Base-by-base conservation (phyloP, 2,888 invertebrate species). In the Thysanoteuthis rhombus region DNA sequence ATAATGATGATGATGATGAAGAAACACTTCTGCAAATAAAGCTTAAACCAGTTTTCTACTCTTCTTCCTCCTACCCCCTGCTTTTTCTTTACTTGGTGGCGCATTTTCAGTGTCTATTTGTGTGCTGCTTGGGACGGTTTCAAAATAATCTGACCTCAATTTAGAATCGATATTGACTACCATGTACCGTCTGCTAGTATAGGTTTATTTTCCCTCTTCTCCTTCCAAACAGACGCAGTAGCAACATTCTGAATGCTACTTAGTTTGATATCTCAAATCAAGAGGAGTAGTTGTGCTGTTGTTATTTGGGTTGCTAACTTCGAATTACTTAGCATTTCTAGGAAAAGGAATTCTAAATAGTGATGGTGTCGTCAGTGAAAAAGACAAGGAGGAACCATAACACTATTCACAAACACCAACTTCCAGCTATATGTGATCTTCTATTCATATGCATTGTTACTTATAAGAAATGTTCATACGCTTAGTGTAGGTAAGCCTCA, bases 131-230 rank as follows among this genome's bases (percentile, higher is more conserved):
- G 75, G 75, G 75, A 75, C 75, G 75, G n/a, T 75, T 75, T 75
- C 75, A 75, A 75, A 75, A 75, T 75, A 75, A 75, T 75, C 75
- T 75, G 75, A 75, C 75, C 75, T 75, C 75, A n/a, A 75, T 75
- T 36, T n/a, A 75, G 75, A 75, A 75, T 75, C 75, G 75, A 75
- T 75, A 75, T 75, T 75, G 75, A 75, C 75, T 75, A 75, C 36
- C n/a, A n/a, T 75, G 75, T 75, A 75, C 75, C 75, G 75, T 75
- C 75, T 75, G 75, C 75, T 75, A n/a, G 75, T 75, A 75, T n/a
- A 75, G n/a, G n/a, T 75, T 12, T 75, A 8, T 75, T 4, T n/a
- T 22, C 25, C 75, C 16, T 12, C 75, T 12, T n/a, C n/a, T 75
- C 16, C 75, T 75, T n/a, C n/a, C 75, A 75, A 36, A 75, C 75